Evolutionary conservation across 2,888 invertebrate genomes (phyloP).

Genomic region (Chymomyza caudatula): DNA sequence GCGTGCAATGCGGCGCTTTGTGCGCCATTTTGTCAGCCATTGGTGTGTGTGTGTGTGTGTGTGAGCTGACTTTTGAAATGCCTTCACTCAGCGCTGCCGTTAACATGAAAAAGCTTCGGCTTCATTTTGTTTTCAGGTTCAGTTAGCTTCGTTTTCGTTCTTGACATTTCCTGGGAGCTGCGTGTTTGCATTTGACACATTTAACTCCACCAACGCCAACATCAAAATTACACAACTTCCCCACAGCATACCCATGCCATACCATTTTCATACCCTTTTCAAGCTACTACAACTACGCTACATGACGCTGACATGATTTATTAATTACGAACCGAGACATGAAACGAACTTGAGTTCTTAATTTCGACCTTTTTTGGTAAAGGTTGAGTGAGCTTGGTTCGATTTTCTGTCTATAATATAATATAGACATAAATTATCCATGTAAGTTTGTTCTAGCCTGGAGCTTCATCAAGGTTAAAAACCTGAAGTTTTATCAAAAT

Average conservation of each 20-base stretch:
- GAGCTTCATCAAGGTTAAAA: background rate
- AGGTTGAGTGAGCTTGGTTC: background rate
- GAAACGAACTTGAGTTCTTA: conserved; percentile 72
- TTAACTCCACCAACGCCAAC: conserved; percentile 25
- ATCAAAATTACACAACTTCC: conserved; percentile 5
- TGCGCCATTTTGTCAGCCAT: background rate
- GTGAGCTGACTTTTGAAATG: conserved; percentile 30
- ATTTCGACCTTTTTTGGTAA: conserved; percentile 47
- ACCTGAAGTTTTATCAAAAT: background rate
- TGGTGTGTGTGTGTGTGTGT: too few relatives aligned
- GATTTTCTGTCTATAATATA: background rate
- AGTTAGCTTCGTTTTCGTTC: conserved; percentile 49
- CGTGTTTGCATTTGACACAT: conserved; percentile 72
- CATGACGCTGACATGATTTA: conserved; percentile 72
- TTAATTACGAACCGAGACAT: conserved; percentile 69
- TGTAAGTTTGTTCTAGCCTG: background rate
- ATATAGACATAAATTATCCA: background rate
- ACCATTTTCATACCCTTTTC: background rate
- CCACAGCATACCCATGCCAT: background rate
- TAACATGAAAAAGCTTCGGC: conserved; percentile 54
- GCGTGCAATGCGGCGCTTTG: conserved; percentile 45
- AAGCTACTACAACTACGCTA: background rate
- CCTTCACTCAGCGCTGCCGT: background rate
- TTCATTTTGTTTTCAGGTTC: conserved; percentile 68
- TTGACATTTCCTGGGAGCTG: conserved; percentile 67